Evolutionary conservation across 1,140 invertebrate species (phyloP).

Genomic region (Lineus longissimus): DNA sequence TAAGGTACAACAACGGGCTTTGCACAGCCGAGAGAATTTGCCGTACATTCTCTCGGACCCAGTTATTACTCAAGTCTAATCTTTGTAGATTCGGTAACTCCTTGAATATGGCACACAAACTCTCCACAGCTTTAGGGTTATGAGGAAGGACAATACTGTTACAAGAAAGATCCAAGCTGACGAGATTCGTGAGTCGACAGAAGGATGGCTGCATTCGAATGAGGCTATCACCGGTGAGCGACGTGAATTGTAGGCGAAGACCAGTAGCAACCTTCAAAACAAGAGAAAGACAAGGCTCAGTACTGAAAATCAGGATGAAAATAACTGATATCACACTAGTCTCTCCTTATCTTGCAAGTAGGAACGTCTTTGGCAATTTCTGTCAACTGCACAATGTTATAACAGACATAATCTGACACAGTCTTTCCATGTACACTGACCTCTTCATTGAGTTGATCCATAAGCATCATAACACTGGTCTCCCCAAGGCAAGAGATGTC

Average conservation of each 20-base stretch:
- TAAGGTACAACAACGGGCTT: constrained; percentile 30
- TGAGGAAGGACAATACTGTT: constrained; percentile 33
- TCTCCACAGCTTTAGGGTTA: constrained; percentile 19
- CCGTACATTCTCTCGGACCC: constrained; percentile 29
- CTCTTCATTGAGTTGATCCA: constrained; percentile 37
- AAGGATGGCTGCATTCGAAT: constrained; percentile 27
- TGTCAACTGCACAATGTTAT: too few species aligned
- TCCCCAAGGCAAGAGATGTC: constrained; percentile 43
- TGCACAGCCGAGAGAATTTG: constrained; percentile 22
- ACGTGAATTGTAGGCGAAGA: constrained; percentile 39
- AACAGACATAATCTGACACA: too few species aligned
- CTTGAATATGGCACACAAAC: constrained; percentile 21
- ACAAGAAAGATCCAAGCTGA: constrained; percentile 39
- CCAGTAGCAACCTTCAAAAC: constrained; percentile 34
- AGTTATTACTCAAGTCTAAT: constrained; percentile 41
- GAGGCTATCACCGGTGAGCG: constrained; percentile 30
- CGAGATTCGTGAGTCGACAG: constrained; percentile 26
- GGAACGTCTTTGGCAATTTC: too few species aligned
- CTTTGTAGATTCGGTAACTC: constrained; percentile 26
- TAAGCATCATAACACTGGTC: constrained; percentile 30
- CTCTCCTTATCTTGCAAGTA: too few species aligned
- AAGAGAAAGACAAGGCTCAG: constrained; percentile 1
- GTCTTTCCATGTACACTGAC: constrained; percentile 15
- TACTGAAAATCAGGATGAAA: neutral
- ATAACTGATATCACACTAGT: constrained; percentile 12